Base-by-base conservation (phyloP, 2,113 vertebrate species). In the Halichoeres trimaculatus region DNA sequence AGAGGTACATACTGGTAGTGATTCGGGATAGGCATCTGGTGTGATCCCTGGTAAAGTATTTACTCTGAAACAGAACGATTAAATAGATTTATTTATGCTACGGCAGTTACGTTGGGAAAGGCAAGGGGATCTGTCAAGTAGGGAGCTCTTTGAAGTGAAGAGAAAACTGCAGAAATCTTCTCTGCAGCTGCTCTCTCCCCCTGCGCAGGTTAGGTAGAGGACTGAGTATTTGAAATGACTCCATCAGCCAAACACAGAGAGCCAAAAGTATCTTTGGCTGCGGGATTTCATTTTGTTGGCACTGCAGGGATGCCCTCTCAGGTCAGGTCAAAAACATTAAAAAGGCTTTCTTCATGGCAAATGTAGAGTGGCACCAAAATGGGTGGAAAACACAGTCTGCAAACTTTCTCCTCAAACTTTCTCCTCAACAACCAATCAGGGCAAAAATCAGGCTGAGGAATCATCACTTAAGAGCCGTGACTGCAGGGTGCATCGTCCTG, bases 211-310 rank as follows among this genome's bases (percentile, higher is more conserved):
- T 89, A 85, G 71, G 75, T 90, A 78, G 67, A 88, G 76, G 19
- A 61, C 52, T 38, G n/a, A 75, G 74, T 64, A 78, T 90, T 88
- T 88, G 81, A 93, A 92, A 89, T 30, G 40, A 74, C 85, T 90
- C 89, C 84, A 89, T 88, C 77, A 72, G 75, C 45, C 55, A 22
- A 53, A 58, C 30, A 20, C 60, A 81, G 47, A 59, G 62, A 84
- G 88, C 88, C 91, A 93, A 89, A 86, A 86, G 66, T 88, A 83
- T 82, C 85, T 80, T 88, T 93, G 87, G 88, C 90, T 62, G 69
- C 48, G 63, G 0, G 80, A 87, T 89, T 90, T 89, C 65, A 75
- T 81, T 76, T 81, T 88, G 65, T 57, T 90, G 83, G 84, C 87
- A 81, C 65, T 63, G 68, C 53, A 54, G 57, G 58, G 64, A 35